Percentiles rank a stretch among this genome's conserved stretches.
Evolutionary conservation across 2,113 vertebrate species (phyloP).

Genomic region (Typhlomys cinereus): DNA sequence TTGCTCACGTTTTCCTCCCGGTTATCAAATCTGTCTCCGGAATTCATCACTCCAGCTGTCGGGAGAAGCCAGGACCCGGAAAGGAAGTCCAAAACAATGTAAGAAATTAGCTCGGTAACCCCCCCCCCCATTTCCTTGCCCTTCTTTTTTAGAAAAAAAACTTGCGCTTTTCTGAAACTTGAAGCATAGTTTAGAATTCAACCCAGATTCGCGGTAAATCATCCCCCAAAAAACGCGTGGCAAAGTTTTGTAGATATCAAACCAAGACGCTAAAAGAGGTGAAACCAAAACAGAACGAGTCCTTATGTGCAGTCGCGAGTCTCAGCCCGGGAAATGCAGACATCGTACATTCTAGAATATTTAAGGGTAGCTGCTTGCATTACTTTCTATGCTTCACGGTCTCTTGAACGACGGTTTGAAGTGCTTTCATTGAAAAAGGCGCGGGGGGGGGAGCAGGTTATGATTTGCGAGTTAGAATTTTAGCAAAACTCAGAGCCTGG

Average conservation of each 20-base stretch:
- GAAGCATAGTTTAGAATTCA: constrained; percentile 58
- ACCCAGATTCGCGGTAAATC: constrained; percentile 51
- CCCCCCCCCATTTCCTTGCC: constrained; percentile 65
- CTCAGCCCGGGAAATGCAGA: not conserved
- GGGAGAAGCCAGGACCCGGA: constrained; percentile 37
- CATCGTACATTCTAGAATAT: not conserved
- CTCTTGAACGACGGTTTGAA: not conserved
- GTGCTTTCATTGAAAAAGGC: not conserved
- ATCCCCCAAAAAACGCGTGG: constrained; percentile 47
- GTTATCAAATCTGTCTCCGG: not conserved
- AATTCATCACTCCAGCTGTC: not conserved
- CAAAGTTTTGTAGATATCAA: constrained; percentile 46
- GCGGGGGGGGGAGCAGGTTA: too few relatives aligned
- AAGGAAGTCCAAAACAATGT: constrained; percentile 64
- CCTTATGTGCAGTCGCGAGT: accelerated
- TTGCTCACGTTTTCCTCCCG: not conserved
- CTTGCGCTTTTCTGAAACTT: constrained; percentile 57
- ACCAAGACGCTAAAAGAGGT: constrained; percentile 36
- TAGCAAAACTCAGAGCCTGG: not conserved
- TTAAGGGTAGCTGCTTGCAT: not conserved
- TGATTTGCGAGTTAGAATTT: not conserved
- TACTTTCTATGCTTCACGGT: not conserved
- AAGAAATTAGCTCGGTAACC: constrained; percentile 58
- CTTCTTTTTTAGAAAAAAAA: constrained; percentile 66
- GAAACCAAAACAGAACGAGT: constrained; percentile 21